Evolutionary conservation across 2,888 invertebrate species (phyloP).

Genomic region (Koerneria pararmatus): DNA sequence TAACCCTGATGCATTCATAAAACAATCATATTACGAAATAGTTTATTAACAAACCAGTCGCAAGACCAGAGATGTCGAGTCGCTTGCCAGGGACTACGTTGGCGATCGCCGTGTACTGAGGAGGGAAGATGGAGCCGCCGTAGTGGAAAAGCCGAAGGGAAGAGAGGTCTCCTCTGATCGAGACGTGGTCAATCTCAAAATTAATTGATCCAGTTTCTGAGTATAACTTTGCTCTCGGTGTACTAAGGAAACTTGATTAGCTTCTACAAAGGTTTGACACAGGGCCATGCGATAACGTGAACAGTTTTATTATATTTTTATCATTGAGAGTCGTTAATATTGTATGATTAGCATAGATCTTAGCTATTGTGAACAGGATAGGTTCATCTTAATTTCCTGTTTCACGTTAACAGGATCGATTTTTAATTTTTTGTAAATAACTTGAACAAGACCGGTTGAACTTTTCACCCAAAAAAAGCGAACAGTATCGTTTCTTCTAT

Average conservation of each 20-base stretch:
- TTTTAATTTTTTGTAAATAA: no score
- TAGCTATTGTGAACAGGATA: no score
- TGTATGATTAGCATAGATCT: background rate
- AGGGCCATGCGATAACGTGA: background rate
- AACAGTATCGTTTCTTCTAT: no score
- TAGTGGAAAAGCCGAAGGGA: slow-evolving; percentile 56
- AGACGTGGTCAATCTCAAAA: slow-evolving; percentile 55
- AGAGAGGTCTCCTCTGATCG: slow-evolving; percentile 52
- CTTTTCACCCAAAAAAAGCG: no score
- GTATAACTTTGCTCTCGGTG: background rate
- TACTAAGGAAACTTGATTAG: background rate
- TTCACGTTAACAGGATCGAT: no score
- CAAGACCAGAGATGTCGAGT: slow-evolving; percentile 53
- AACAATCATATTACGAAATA: no score
- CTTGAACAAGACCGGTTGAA: no score
- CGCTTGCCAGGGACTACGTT: slow-evolving; percentile 53
- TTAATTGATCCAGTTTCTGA: background rate
- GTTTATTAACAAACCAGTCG: slow-evolving; percentile 38
- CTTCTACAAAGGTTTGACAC: background rate
- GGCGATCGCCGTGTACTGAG: slow-evolving; percentile 55
- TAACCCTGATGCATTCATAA: no score
- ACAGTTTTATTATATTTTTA: background rate
- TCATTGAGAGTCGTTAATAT: no score
- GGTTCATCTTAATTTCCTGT: no score
- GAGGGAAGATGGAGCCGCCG: slow-evolving; percentile 52